A percentile compares a stretch with the other conserved stretches of the same genome.
These are phyloP conservation scores for Drosophila insularis DNA, from an alignment of 1,140 invertebrate species.

Conservation along the genomic window DNA sequence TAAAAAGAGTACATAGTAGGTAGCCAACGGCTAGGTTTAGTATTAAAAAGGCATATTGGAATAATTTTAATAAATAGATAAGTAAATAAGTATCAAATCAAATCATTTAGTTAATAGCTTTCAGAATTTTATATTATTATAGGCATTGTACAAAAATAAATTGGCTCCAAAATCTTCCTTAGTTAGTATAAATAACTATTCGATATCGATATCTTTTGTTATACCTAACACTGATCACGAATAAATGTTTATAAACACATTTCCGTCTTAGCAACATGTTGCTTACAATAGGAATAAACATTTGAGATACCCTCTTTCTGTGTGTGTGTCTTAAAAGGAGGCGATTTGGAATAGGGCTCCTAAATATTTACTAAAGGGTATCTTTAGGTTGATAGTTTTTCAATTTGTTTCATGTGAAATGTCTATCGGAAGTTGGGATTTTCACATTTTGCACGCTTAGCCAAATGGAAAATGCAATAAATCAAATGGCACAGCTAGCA, in stretches of 20 bases:
- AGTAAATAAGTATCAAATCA: too few species aligned
- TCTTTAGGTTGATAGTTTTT: constrained; percentile 12
- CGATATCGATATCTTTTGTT: not conserved
- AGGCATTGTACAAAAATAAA: too few species aligned
- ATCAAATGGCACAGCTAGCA: constrained; percentile 43
- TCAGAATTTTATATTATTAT: too few species aligned
- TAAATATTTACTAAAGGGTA: not conserved
- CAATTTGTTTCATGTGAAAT: constrained; percentile 23
- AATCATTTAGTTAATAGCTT: too few species aligned
- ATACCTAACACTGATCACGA: not conserved
- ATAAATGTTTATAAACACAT: not conserved
- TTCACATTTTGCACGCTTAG: constrained; percentile 58
- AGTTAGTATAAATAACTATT: not conserved
- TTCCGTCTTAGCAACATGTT: constrained; percentile 16
- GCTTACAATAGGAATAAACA: constrained; percentile 39
- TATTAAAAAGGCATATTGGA: too few species aligned
- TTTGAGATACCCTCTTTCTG: not conserved
- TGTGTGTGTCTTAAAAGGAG: not conserved
- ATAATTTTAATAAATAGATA: too few species aligned
- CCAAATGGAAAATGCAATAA: constrained; percentile 55
- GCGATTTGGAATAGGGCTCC: too few species aligned
- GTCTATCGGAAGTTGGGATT: constrained; percentile 61
- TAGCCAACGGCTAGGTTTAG: too few species aligned
- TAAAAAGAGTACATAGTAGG: too few species aligned
- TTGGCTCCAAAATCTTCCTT: too few species aligned